Percentiles rank a stretch among this genome's conserved stretches.
Evolutionary conservation across 2,797 vertebrate genomes (phyloP).

Genomic region (Knipowitschia caucasica): DNA sequence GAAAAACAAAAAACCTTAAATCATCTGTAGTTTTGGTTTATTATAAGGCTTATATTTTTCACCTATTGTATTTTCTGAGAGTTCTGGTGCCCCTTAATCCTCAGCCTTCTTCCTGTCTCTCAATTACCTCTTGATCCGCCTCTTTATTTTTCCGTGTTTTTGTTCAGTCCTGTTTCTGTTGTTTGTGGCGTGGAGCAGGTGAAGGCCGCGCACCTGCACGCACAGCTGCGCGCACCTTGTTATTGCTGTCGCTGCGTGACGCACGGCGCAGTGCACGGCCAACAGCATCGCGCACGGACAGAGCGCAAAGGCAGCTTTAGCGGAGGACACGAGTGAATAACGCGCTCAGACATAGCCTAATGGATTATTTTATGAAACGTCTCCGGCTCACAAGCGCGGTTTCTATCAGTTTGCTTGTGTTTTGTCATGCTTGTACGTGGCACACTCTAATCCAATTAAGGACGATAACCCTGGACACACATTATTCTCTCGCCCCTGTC

Average conservation of each 20-base stretch:
- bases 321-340: conserved; percentile 1
- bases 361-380: conserved; percentile 1
- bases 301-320: conserved; percentile 13
- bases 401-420: conserved; percentile 20
- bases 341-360: not conserved
- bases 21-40: too few species aligned
- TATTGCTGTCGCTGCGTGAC: conserved; percentile 60
- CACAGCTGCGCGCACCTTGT: conserved; percentile 68
- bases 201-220: conserved; percentile 64
- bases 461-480: conserved; percentile 68
- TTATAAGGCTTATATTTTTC: not conserved
- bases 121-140: conserved; percentile 22
- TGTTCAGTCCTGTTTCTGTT: not conserved
- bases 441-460: conserved; percentile 82
- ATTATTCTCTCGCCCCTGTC: conserved; percentile 63
- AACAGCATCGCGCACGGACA: conserved; percentile 41
- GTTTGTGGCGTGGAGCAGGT: conserved; percentile 52
- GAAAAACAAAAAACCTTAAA: too few species aligned
- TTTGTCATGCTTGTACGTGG: conserved; percentile 66
- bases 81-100: not conserved
- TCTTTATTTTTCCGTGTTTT: not conserved
- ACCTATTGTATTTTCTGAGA: not conserved
- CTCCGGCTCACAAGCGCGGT: not conserved
- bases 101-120: conserved; percentile 16
- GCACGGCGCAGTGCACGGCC: conserved; percentile 47